Conservation (phyloP, 2,888 invertebrate genomes). For the Drosophila meridiana region DNA sequence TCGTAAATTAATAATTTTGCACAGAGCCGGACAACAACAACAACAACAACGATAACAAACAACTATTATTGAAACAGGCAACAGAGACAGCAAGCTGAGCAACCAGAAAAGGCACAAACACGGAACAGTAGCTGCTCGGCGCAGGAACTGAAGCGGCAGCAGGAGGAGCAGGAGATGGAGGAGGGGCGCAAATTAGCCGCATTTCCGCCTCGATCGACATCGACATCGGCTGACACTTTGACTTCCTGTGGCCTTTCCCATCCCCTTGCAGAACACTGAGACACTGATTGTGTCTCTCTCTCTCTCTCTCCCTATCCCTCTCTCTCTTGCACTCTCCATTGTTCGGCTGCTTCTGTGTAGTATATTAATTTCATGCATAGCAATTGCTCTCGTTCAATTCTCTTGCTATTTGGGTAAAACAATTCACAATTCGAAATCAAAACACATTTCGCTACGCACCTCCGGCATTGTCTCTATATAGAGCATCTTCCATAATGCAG, state of each 20-base stretch:
- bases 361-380: constrained; percentile 62
- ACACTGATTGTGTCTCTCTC: background rate
- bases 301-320: background rate
- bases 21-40: constrained; percentile 37
- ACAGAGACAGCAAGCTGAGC: constrained; percentile 44
- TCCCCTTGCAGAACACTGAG: constrained; percentile 17
- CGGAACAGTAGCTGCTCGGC: constrained; percentile 30
- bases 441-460: constrained; percentile 70
- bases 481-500: constrained; percentile 26
- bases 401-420: constrained; percentile 52
- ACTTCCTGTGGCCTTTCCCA: constrained; percentile 75
- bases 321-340: constrained; percentile 12
- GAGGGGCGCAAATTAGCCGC: constrained; percentile 71
- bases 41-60: constrained; percentile 16
- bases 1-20: constrained; percentile 80
- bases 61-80: constrained; percentile 23
- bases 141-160: constrained; percentile 3
- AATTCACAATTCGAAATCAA: constrained; percentile 70
- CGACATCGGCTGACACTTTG: constrained; percentile 68
- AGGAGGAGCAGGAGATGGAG: constrained; percentile 2
- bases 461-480: constrained; percentile 43
- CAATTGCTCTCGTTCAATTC: constrained; percentile 36
- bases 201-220: constrained; percentile 70
- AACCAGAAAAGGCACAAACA: constrained; percentile 22
- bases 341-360: constrained; percentile 19